Evolutionary conservation across 2,797 vertebrate species (phyloP), one percentile per base, ranked within the genome.

Genomic region (Sebastes hubbsi): DNA sequence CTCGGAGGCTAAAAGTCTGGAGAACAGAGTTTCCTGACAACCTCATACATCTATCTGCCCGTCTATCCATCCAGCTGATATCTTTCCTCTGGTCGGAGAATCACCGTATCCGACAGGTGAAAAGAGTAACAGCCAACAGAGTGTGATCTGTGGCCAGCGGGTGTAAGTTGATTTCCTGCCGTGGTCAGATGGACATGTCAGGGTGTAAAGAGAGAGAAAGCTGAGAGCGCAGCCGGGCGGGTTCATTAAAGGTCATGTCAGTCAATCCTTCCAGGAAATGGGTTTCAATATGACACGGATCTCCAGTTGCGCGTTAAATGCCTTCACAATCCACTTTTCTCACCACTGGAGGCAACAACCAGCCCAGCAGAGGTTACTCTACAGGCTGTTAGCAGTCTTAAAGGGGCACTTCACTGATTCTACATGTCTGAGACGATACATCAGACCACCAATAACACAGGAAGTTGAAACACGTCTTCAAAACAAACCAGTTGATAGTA

Each of bases 21-120:
- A 70, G 46, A 69, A 78, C 2, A 11, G 42, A 73, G 64, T 22
- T 64, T 46, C 24, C 76, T 62, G 70, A 81, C 74, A 65, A 24
- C 13, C 38, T 3, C 60, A 5, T 62, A 72, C 63, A 11, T 30
- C 14, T 7, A 13, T 68, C 60, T 22, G 55, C 12, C 16, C 34
- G 10, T 56, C 67, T 29, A 25, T 30, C 65, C 36, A 3, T 30
- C 66, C 18, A 11, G 71, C 54, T 20, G 58, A 59, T 22, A 14
- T 67, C 4, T 61, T 54, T 16, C 6, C 54, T 34, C 46, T 8
- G 8, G 16, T 69, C 62, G 14, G 67, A 38, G 16, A 32, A 64
- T 63, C 64, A 20, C 5, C 20, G 46, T 0, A 1, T 49, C n/a
- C 34, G 58, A 76, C 78, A 56, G 62, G 58, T 65, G 2, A 69